Percentiles rank a stretch among this genome's conserved stretches.
phyloP scores from a whole-genome alignment of 2,888 invertebrate species.

The Lycia hirtaria region DNA sequence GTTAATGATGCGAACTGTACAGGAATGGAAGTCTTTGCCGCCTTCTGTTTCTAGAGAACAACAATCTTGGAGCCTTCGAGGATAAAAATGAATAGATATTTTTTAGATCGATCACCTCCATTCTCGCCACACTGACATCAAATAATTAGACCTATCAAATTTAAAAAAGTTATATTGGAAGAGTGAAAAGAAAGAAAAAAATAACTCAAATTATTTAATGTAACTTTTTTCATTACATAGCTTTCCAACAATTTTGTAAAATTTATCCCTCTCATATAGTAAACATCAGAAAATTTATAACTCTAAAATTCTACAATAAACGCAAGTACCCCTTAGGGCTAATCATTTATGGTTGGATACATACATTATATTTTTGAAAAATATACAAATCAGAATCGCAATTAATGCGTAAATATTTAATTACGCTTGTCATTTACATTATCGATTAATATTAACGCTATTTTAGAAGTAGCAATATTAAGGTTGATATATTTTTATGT shows the following conservation, averaged over 20 bases:
- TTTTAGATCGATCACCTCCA: too few species aligned
- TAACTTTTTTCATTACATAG: constrained; percentile 60
- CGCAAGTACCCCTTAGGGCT: constrained; percentile 53
- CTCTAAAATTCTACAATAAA: constrained; percentile 55
- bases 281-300: constrained; percentile 59
- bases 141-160: too few species aligned
- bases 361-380: constrained; percentile 44
- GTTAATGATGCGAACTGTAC: too few species aligned
- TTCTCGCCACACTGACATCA: too few species aligned
- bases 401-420: constrained; percentile 23
- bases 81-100: too few species aligned
- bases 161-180: too few species aligned
- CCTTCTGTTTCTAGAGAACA: too few species aligned
- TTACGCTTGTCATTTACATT: constrained; percentile 36
- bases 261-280: constrained; percentile 58
- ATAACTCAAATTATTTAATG: constrained; percentile 60
- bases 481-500: constrained; percentile 39
- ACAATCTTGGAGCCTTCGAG: too few species aligned
- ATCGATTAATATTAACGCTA: constrained; percentile 32
- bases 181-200: constrained; percentile 39
- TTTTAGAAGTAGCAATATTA: constrained; percentile 33
- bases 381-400: constrained; percentile 29
- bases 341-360: constrained; percentile 32
- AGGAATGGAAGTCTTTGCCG: too few species aligned
- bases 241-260: constrained; percentile 61